Evolutionary conservation across 2,797 vertebrate genomes (phyloP), one percentile per base, ranked within the genome.

Genomic region (Limnodromus scolopaceus): DNA sequence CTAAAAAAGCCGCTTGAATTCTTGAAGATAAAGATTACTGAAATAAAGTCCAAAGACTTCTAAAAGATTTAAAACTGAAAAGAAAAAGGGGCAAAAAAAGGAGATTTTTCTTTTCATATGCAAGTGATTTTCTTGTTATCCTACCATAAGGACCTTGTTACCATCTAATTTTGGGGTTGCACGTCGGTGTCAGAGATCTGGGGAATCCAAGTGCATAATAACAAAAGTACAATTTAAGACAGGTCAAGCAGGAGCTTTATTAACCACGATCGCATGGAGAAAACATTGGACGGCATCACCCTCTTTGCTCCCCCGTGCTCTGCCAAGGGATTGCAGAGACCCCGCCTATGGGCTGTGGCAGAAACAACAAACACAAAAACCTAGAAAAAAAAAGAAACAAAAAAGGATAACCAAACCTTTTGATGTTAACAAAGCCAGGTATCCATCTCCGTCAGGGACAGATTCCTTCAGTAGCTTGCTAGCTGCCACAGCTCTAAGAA

Each of bases 1-100:
- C 91, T 95, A 93, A 92, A 88, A 86, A 68, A 79, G 46, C 48
- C 88, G 18, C 45, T 71, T 82, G 23, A 60, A 89, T 85, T 94
- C 81, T 95, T 87, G 76, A 92, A 84, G 80, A 45, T 38, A 94
- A 87, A 92, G 39, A 41, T 84, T 63, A 71, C 61, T 92, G 77
- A 95, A 92, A 92, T 84, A 55, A 63, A 77, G 25, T 49, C 28
- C 34, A 66, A 94, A 87, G 32, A 49, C 55, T 7, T 68, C 87
- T 41, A 64, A 93, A 83, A 77, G 32, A 7, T 25, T 70, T 77
- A 34, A 82, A 87, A 77, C 10, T 57, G 30, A 87, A 78, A 22
- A 82, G 23, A 23, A 92, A 87, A 45, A 48, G 11, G 5, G 13
- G 32, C 22, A 7, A 20, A 57, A 43, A 65, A 46, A 9, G 6